Evolutionary conservation across 2,888 invertebrate genomes (phyloP).

Genomic region (Idaea biselata): DNA sequence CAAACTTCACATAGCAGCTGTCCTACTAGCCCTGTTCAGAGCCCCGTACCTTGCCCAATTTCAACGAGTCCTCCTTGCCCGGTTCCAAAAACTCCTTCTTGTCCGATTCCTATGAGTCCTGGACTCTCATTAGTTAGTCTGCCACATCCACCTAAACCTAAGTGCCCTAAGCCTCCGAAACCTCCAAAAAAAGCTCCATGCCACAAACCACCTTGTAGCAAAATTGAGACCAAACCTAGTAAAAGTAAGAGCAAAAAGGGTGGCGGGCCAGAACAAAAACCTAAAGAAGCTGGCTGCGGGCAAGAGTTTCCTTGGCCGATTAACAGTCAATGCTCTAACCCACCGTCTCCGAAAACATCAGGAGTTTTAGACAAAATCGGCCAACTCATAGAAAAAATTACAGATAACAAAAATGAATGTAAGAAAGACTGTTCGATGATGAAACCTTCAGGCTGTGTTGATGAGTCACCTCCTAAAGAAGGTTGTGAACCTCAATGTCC

Average conservation of each 20-base stretch:
- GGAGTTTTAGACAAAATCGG: background rate
- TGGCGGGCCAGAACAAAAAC: background rate
- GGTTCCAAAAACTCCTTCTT: background rate
- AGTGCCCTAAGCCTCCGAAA: background rate
- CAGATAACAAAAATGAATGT: background rate
- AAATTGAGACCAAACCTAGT: background rate
- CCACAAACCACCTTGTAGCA: background rate
- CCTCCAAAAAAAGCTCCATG: background rate
- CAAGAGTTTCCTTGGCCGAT: background rate
- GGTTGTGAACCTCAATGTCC: background rate
- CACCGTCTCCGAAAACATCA: background rate
- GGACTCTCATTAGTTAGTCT: background rate
- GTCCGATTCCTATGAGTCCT: background rate
- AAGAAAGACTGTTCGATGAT: background rate
- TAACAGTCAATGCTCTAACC: background rate
- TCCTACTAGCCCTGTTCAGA: background rate
- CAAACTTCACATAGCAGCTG: background rate
- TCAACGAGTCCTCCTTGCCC: background rate
- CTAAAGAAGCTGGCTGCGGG: background rate
- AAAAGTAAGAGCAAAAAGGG: background rate
- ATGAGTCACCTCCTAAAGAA: background rate
- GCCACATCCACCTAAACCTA: constrained; percentile 1
- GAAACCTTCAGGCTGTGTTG: background rate
- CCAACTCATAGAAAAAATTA: background rate
- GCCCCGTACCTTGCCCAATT: background rate